phyloP scores from a whole-genome alignment of 2,797 vertebrate species.

The Channallabes apus region DNA sequence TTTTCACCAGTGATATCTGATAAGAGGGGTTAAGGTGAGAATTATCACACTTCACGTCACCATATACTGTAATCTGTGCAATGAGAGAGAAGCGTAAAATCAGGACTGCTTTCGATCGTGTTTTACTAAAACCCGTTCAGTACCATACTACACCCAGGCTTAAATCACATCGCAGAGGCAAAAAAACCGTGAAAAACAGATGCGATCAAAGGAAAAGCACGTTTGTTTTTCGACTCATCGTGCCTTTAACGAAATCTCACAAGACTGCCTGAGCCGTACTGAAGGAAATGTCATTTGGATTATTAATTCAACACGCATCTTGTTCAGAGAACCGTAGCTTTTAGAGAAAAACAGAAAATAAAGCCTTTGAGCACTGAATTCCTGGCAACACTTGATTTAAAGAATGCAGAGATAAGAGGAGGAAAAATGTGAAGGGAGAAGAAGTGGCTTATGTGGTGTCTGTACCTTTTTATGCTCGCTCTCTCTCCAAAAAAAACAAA shows the following conservation, averaged over 20 bases:
- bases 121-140: too few species aligned
- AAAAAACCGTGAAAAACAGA: neutral
- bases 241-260: neutral
- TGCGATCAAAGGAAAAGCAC: neutral
- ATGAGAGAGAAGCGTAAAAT: neutral
- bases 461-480: neutral
- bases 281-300: constrained; percentile 35
- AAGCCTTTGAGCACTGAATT: constrained; percentile 12
- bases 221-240: neutral
- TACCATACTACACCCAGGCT: neutral
- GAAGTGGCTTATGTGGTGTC: neutral
- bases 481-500: neutral
- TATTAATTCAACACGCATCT: constrained; percentile 36
- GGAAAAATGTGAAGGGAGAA: neutral
- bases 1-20: neutral
- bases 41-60: neutral
- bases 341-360: constrained; percentile 31
- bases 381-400: constrained; percentile 34
- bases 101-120: neutral
- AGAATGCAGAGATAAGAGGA: constrained; percentile 40
- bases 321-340: constrained; percentile 16
- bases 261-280: constrained; percentile 30
- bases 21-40: neutral
- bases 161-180: neutral
- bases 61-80: neutral